phyloP scores from a whole-genome alignment of 2,888 invertebrate species.

The Melikaiella ostensackeni region DNA sequence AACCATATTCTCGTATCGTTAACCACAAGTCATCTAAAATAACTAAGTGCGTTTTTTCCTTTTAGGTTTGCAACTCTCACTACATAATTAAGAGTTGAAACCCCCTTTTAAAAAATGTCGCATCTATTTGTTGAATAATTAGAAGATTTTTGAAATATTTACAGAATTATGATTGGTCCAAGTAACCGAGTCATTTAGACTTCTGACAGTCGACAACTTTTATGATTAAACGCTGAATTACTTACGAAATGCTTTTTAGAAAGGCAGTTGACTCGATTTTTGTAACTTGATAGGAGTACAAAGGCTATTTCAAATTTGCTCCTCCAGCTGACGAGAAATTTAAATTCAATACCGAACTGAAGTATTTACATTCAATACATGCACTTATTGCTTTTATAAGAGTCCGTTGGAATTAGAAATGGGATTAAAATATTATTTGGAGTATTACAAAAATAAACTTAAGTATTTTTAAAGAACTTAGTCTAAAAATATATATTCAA shows the following conservation, averaged over 20 bases:
- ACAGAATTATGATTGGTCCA: slow-evolving; percentile 23
- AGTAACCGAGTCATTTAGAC: slow-evolving; percentile 16
- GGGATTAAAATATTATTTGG: background rate
- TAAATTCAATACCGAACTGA: slow-evolving; percentile 18
- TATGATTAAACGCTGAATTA: slow-evolving; percentile 4
- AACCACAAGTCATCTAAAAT: no score
- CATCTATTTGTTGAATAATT: slow-evolving; percentile 6
- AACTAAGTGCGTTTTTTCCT: background rate
- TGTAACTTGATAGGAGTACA: slow-evolving; percentile 17
- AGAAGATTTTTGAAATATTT: slow-evolving; percentile 9
- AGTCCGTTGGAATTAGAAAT: slow-evolving; percentile 9
- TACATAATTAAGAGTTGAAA: background rate
- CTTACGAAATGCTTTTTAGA: slow-evolving; percentile 9
- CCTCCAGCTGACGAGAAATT: background rate
- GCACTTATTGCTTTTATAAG: background rate
- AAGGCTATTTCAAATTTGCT: background rate
- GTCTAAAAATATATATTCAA: background rate
- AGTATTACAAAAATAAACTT: slow-evolving; percentile 23
- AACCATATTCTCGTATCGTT: background rate
- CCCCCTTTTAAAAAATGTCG: background rate
- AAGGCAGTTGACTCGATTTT: slow-evolving; percentile 22
- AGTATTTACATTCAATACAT: slow-evolving; percentile 21
- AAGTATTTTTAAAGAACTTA: background rate
- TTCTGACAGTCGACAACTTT: background rate
- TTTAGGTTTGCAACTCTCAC: background rate